Conservation (phyloP, 2,888 invertebrate species). For the Nephrotoma guestfalica region DNA sequence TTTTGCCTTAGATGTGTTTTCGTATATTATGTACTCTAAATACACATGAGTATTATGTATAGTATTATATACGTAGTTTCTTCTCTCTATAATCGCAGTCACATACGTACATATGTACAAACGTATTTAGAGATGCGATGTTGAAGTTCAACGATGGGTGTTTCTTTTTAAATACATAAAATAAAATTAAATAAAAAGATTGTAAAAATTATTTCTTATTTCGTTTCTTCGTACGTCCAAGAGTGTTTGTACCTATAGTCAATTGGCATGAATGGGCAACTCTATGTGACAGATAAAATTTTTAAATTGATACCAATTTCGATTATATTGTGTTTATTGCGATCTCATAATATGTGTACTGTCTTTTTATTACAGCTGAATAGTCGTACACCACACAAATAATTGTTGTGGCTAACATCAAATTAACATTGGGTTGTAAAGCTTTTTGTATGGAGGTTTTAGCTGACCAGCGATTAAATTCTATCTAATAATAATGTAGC, state of each 20-base stretch:
- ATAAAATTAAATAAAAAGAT: neutral
- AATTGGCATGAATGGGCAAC: neutral
- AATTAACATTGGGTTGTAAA: too few species aligned
- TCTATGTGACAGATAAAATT: neutral
- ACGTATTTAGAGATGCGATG: neutral
- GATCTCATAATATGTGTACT: neutral
- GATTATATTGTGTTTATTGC: neutral
- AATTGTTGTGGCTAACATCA: neutral
- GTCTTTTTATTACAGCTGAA: too few species aligned
- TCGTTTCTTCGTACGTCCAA: neutral
- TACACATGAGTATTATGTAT: neutral
- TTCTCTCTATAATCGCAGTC: neutral
- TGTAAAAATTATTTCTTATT: neutral
- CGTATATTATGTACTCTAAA: neutral
- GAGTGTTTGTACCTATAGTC: neutral
- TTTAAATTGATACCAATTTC: constrained; percentile 2
- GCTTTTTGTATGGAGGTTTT: too few species aligned
- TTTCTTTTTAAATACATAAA: neutral
- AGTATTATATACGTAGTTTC: neutral
- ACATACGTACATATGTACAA: neutral
- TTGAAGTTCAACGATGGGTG: neutral
- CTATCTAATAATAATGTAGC: too few species aligned
- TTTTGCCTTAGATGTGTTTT: neutral
- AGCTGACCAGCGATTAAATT: too few species aligned
- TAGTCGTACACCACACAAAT: too few species aligned